phyloP scores from a whole-genome alignment of 1,140 invertebrate genomes.

The Drosophila athabasca region DNA sequence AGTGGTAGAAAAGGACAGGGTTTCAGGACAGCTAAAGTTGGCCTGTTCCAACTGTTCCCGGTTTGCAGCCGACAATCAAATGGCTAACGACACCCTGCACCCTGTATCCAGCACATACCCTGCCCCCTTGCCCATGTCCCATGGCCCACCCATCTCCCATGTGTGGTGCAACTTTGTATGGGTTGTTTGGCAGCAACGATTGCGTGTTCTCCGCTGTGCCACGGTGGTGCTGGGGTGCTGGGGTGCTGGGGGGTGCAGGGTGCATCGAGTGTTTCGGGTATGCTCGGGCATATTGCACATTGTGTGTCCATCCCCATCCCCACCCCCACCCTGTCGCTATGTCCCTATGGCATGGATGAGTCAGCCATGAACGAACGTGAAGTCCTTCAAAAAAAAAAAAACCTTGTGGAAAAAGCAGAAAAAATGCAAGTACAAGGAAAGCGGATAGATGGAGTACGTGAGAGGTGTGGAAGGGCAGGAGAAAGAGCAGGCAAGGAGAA shows the following conservation, averaged over 20 bases:
- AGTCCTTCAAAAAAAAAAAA: conserved; percentile 52
- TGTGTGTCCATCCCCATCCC: conserved; percentile 1
- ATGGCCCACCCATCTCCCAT: conserved; percentile 4
- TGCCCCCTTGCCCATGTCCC: background rate
- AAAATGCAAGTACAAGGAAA: conserved; percentile 14
- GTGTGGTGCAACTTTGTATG: conserved; percentile 62
- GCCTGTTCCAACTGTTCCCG: conserved; percentile 36
- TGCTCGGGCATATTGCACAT: conserved; percentile 58
- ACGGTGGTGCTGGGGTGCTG: background rate
- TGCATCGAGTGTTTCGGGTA: conserved; percentile 39
- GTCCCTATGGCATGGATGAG: conserved; percentile 42
- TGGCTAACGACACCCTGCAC: conserved; percentile 53
- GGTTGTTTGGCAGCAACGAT: conserved; percentile 52
- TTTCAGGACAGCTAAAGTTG: conserved; percentile 35
- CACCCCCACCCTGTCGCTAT: background rate
- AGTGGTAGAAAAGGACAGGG: too few relatives aligned
- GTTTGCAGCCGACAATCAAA: conserved; percentile 64
- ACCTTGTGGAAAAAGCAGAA: background rate
- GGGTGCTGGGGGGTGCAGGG: background rate
- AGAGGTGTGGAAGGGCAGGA: background rate
- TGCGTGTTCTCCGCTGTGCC: conserved; percentile 36
- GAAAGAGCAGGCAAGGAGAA: background rate
- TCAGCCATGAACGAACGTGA: conserved; percentile 60
- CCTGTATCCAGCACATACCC: too few relatives aligned
- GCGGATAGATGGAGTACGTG: background rate